Evolutionary conservation across 2,113 vertebrate species (phyloP).

Genomic region (Pangasianodon hypophthalmus): DNA sequence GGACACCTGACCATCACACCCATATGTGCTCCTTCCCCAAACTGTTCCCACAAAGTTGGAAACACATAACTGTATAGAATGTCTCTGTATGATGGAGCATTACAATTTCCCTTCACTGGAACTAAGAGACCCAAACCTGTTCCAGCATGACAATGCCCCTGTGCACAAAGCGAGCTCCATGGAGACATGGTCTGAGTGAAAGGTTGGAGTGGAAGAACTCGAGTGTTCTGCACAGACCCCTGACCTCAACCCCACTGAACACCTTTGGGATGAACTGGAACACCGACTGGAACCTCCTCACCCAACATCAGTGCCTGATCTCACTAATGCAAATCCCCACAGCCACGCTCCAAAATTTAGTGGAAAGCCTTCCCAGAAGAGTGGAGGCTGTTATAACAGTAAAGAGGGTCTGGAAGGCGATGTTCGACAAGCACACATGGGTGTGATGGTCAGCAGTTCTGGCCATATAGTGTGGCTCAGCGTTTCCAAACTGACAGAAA

Average conservation of each 20-base stretch:
- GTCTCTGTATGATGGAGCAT: background rate
- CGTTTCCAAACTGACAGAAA: background rate
- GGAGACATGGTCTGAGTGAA: background rate
- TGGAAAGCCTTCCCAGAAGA: background rate
- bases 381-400: background rate
- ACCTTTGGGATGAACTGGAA: too few relatives aligned
- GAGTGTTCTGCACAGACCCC: too few relatives aligned
- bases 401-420: background rate
- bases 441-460: background rate
- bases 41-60: background rate
- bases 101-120: too few relatives aligned
- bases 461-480: background rate
- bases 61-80: background rate
- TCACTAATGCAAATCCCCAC: background rate
- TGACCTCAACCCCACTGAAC: too few relatives aligned
- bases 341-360: background rate
- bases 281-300: too few relatives aligned
- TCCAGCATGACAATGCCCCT: background rate
- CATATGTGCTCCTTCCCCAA: background rate
- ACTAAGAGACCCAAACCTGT: background rate
- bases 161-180: too few relatives aligned
- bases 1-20: background rate
- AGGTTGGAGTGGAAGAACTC: too few relatives aligned
- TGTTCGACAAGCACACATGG: background rate
- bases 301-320: too few relatives aligned